Base-by-base conservation (phyloP, 2,888 invertebrate species). In the Strigamia maritima region DNA sequence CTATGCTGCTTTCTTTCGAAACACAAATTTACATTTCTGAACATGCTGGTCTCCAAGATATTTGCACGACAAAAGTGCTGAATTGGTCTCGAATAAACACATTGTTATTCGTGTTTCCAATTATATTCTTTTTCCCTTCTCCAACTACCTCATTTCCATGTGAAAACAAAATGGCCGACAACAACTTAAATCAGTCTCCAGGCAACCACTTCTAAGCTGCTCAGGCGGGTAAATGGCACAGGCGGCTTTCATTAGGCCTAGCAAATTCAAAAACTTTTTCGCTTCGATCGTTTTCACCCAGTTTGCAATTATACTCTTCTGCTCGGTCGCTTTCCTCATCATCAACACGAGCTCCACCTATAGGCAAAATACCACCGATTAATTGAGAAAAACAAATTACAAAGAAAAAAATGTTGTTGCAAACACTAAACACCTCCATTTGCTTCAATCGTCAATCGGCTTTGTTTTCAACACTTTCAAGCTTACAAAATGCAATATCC, bases 221-320 rank as follows among this genome's bases (percentile, higher is more conserved):
- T 65, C 26, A 65, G 28, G 65, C 65, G 65, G 65, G 26, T 26
- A 65, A 65, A 65, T 65, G 65, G 65, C 28, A 26, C n/a, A 28
- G 65, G 65, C 28, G 65, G 65, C 65, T 7, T 65, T 65, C 65
- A 65, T 65, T 65, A 65, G 65, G 24, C 65, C 26, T 65, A 65
- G 26, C 24, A 65, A 65, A 65, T 65, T 65, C 65, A 65, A 65
- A 65, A 65, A 65, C 65, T 65, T 65, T 65, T 19, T 26, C 65
- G 65, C 65, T 65, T 65, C 26, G 28, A 65, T 65, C 65, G 65
- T 65, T 65, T 26, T 24, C 65, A 65, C 65, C 65, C 65, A 65
- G 65, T 65, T 65, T 26, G 65, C 65, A 65, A 65, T 65, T 65
- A 65, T 65, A 65, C 65, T 65, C 65, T 65, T 65, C 65, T 65